These are phyloP conservation scores for Yoshiicerus persimilis DNA, from an alignment of 1,140 invertebrate species.

Conservation along the genomic window DNA sequence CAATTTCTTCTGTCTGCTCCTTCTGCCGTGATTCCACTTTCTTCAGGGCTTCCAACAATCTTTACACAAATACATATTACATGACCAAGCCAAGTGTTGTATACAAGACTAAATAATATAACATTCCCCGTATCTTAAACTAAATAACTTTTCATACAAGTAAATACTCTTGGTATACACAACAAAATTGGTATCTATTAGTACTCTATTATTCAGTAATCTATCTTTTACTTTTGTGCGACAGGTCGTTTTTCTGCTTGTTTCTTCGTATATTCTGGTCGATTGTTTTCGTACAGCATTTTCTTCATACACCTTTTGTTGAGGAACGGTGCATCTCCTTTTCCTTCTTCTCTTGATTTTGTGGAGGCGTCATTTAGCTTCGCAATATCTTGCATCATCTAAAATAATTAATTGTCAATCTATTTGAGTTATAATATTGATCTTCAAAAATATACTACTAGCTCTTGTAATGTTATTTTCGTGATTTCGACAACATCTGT, in stretches of 20 bases:
- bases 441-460: too few species aligned
- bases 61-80: background rate
- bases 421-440: too few species aligned
- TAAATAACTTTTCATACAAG: background rate
- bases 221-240: background rate
- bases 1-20: background rate
- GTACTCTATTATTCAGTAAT: background rate
- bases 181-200: background rate
- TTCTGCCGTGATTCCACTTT: constrained; percentile 11
- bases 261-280: constrained; percentile 39
- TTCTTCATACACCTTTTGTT: constrained; percentile 31
- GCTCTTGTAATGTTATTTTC: too few species aligned
- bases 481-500: too few species aligned
- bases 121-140: background rate
- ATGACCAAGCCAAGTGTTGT: background rate
- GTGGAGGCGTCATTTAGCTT: background rate
- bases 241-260: constrained; percentile 15
- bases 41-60: background rate
- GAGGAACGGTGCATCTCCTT: constrained; percentile 20
- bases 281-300: constrained; percentile 32
- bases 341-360: background rate
- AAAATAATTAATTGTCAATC: background rate
- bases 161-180: background rate
- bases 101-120: too few species aligned
- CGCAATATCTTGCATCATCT: constrained; percentile 34